Evolutionary conservation across 2,797 vertebrate species (phyloP), one percentile per base, ranked within the genome.

Genomic region (Ptychadena robeensis): DNA sequence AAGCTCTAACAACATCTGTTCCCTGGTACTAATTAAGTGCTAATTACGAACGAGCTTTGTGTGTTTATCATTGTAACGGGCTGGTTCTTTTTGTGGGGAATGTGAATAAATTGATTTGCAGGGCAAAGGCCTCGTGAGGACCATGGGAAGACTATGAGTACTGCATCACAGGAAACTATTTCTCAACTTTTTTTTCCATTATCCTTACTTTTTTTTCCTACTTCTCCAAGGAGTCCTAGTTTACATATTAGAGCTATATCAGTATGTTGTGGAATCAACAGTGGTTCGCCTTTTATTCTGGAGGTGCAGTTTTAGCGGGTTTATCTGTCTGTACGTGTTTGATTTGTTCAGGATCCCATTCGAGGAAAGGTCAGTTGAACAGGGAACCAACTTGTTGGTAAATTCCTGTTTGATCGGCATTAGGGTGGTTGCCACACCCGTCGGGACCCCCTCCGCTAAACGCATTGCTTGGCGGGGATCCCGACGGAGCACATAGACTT

Each of bases 1-100:
- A 90, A 95, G 94, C 92, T 95, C 93, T 88, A 92, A 91, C 94
- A 93, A 96, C 97, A 98, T 96, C 97, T 98, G 97, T 95, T 97
- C 94, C 90, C 87, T 92, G 91, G 89, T 93, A 91, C 95, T 97
- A 97, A 98, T 98, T 98, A 97, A 94, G 93, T 88, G 91, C 89
- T 97, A 97, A 97, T 98, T 96, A 96, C 93, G 88, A 93, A 93
- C 91, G 94, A 94, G 93, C 92, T 93, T 92, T 91, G 91, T 90
- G 93, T 94, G 93, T 94, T 94, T 94, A 94, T 95, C 94, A 93
- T 92, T 92, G 89, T 91, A 91, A 93, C 94, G 92, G 92, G 94
- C 93, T 92, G 89, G 92, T 92, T 89, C 90, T 91, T 95, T 96
- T 93, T 95, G 94, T 92, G 93, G 87, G 89, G 91, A 95, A 94